Evolutionary conservation across 92 coral and sea anemone genomes (phyloP), one percentile per base, ranked within the genome.

Genomic region (Pocillopora grandis): DNA sequence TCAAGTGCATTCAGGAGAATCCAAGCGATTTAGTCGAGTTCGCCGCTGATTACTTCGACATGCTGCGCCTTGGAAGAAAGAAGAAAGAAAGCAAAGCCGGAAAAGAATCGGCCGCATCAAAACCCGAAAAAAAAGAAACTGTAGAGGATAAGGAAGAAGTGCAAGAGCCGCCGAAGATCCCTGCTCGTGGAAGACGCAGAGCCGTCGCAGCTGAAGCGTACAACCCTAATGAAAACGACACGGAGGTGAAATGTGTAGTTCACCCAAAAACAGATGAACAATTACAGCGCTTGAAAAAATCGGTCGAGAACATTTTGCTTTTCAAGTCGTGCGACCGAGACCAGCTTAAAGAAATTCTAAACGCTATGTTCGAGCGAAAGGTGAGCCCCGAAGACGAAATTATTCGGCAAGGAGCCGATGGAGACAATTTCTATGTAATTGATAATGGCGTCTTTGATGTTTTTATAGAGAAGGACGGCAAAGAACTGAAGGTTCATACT

Each of bases 171-270:
- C 99, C 98, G 48, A 90, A 90, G 58, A 96, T 88, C 84, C 90
- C 91, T 9, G 95, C 89, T 21, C 92, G 98, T 75, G 78, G 93
- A 20, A 86, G 99, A 66, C 58, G 99, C 61, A 90, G 88, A 63
- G 99, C 99, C 17, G 99, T 97, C 16, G 93, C 99, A 12, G 99
- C 99, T 18, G 99, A 97, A 75, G 94, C 98, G 16, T 94, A 97
- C 75, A 94, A 96, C 76, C 99, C 99, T 0, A 88, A 87, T 84
- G 93, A 92, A 68, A 90, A 88, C 72, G 94, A 89, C 64, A 80
- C 84, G 35, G 87, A 91, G 27, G 89, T 72, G 12, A 89, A 97
- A 85, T 85, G 89, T 21, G 95, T 94, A 12, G 82, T 92, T 36
- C 93, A 94, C 80, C 97, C 98, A n/a, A 97, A 97, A 82, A 90